Base-by-base conservation (phyloP, 2,888 invertebrate species). In the Diogma glabrata region DNA sequence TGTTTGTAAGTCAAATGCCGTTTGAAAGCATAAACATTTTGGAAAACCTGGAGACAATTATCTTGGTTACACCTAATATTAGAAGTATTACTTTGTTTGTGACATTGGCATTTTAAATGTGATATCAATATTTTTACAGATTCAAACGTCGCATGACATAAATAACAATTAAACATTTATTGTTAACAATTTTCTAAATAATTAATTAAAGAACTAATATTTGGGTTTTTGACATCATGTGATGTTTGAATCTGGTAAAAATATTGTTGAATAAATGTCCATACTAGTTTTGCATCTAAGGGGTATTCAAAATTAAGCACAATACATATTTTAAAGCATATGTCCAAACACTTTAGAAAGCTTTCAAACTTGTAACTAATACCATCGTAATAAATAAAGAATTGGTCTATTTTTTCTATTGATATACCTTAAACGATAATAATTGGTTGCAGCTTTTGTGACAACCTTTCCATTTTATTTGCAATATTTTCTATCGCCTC, bases 81-180 rank as follows among this genome's bases (percentile, higher is more conserved):
- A 38, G 38, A 38, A 38, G 38, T 38, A 38, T 4, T 38, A 38
- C 9, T 38, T 38, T 38, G 38, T 16, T 4, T 38, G 16, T 5
- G 38, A 38, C 38, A 38, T 38, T 38, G 38, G 19, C 16, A 38
- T 38, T 38, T 38, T n/a, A n/a, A n/a, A n/a, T n/a, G n/a, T n/a
- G n/a, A n/a, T n/a, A n/a, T n/a, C n/a, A n/a, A n/a, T n/a, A 38
- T 38, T 38, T 8, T 38, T 38, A 38, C 38, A 5, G 38, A n/a
- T 4, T 38, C 38, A 8, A 38, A 38, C 16, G 16, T 38, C 38
- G 9, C 3, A 38, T 38, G 38, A 38, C 9, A 38, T 6, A 38
- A 10, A 38, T 38, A 38, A 16, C 38, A 38, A 38, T 6, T 5
- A 38, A 38, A 38, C 38, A 38, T 38, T 38, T 38, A 33, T 14